Percentiles rank a stretch among this genome's conserved stretches.
Evolutionary conservation across 2,888 invertebrate species (phyloP).

Genomic region (Ophonus ardosiacus): DNA sequence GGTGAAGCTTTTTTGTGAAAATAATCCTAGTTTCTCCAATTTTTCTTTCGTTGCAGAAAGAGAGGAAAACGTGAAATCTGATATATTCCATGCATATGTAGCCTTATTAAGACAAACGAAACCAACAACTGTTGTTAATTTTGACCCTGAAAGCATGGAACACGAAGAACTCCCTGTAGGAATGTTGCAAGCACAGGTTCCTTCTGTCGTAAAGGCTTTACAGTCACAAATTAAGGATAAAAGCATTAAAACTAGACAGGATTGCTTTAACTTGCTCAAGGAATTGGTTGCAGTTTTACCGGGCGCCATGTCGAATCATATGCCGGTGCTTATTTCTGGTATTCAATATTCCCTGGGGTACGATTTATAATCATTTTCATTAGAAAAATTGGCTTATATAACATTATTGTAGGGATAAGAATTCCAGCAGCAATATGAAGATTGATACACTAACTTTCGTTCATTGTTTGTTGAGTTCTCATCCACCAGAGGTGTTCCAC

Average conservation of each 20-base stretch:
- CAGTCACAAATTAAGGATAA: conserved; percentile 91
- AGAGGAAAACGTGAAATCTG: conserved; percentile 99
- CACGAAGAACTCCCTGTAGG: conserved; percentile 85
- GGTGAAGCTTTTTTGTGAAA: conserved; percentile 76
- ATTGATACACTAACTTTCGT: conserved; percentile 97
- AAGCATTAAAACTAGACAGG: conserved; percentile 92
- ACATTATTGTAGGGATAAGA: conserved; percentile 83
- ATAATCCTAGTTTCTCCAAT: not conserved
- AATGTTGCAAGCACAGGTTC: conserved; percentile 81
- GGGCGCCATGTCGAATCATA: conserved; percentile 89
- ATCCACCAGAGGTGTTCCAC: conserved; percentile 88
- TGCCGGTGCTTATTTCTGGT: conserved; percentile 86
- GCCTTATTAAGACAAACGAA: conserved; percentile 94
- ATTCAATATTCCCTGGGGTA: conserved; percentile 90
- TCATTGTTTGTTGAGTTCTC: conserved; percentile 88
- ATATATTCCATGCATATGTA: conserved; percentile 97
- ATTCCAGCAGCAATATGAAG: conserved; percentile 97
- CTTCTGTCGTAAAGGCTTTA: conserved; percentile 90
- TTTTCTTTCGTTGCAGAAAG: conserved; percentile 81
- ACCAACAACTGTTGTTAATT: conserved; percentile 81
- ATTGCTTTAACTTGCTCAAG: conserved; percentile 93
- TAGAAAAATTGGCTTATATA: not conserved
- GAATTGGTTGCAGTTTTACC: conserved; percentile 94
- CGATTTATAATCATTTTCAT: conserved; percentile 62
- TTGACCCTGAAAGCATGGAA: conserved; percentile 85